Percentiles rank a stretch among this genome's conserved stretches.
These are phyloP conservation scores for Pardalotus punctatus DNA, from an alignment of 2,113 vertebrate species.

Conservation along the genomic window DNA sequence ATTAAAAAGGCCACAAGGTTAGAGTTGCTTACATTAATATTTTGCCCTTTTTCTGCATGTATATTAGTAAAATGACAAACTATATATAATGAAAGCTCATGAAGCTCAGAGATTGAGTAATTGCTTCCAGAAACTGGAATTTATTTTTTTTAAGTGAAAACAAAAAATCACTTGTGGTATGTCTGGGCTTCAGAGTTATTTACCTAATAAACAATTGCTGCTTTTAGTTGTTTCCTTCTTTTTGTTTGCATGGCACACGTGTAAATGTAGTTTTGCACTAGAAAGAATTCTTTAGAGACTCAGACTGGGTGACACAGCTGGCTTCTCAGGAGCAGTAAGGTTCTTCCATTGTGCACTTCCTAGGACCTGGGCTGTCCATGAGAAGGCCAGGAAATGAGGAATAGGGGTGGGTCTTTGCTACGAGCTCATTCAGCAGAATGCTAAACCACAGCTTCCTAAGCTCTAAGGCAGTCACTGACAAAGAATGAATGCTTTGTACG, in stretches of 20 bases:
- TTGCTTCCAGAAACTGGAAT: neutral
- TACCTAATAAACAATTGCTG: neutral
- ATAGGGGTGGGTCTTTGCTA: neutral
- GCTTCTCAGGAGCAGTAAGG: neutral
- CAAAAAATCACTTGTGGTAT: neutral
- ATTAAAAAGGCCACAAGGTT: neutral
- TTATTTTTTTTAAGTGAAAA: neutral
- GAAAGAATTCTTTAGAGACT: neutral
- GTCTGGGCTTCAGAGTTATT: neutral
- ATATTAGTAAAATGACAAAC: neutral
- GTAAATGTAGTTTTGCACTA: neutral
- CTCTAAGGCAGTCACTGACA: neutral
- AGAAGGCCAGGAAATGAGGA: slow-evolving; percentile 28
- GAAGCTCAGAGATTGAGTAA: neutral
- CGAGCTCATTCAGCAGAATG: slow-evolving; percentile 43
- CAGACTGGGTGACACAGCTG: neutral
- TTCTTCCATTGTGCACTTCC: neutral
- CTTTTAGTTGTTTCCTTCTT: neutral
- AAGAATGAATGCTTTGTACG: slow-evolving; percentile 23
- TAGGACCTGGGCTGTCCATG: neutral
- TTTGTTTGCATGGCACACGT: neutral
- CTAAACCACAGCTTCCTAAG: slow-evolving; percentile 46
- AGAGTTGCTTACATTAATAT: neutral
- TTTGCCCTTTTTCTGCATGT: neutral
- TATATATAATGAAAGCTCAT: neutral